phyloP scores from a whole-genome alignment of 2,113 vertebrate species.

The Prunella himalayana region DNA sequence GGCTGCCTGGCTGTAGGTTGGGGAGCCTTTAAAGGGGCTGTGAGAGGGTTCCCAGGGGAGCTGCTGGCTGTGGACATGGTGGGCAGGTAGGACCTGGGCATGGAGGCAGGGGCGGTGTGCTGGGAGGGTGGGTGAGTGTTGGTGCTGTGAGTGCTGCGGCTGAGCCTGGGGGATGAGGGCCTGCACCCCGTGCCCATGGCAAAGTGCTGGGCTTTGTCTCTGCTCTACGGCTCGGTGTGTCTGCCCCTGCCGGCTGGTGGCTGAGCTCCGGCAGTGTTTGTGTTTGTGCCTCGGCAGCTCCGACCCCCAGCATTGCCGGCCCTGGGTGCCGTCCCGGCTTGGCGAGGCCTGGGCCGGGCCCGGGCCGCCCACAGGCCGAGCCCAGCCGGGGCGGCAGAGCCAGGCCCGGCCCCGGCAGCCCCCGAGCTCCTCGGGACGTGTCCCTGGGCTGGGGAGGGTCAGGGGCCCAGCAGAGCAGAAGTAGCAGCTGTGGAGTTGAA shows the following conservation, averaged over 20 bases:
- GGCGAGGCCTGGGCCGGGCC: accelerated
- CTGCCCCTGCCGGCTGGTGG: not conserved
- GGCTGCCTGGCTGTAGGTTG: not conserved
- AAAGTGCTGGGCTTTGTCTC: accelerated
- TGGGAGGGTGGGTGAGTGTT: accelerated
- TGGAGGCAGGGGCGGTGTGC: accelerated
- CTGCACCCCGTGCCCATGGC: accelerated
- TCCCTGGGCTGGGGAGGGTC: accelerated
- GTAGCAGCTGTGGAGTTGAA: accelerated
- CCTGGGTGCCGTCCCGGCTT: not conserved
- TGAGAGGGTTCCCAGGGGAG: accelerated
- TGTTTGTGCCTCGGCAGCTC: not conserved
- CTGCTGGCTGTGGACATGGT: accelerated
- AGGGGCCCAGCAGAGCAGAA: not conserved
- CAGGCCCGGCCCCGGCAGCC: not conserved
- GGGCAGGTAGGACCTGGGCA: accelerated
- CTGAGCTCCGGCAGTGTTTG: accelerated
- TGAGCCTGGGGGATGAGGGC: accelerated
- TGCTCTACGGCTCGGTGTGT: accelerated
- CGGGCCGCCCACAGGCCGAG: not conserved
- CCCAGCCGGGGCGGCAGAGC: accelerated
- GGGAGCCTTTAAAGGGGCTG: not conserved
- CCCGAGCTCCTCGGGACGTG: accelerated
- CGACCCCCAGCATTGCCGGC: accelerated
- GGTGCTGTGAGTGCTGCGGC: accelerated